These are phyloP conservation scores for Dasypus novemcinctus DNA, from an alignment of 2,113 vertebrate species.

Conservation along the genomic window DNA sequence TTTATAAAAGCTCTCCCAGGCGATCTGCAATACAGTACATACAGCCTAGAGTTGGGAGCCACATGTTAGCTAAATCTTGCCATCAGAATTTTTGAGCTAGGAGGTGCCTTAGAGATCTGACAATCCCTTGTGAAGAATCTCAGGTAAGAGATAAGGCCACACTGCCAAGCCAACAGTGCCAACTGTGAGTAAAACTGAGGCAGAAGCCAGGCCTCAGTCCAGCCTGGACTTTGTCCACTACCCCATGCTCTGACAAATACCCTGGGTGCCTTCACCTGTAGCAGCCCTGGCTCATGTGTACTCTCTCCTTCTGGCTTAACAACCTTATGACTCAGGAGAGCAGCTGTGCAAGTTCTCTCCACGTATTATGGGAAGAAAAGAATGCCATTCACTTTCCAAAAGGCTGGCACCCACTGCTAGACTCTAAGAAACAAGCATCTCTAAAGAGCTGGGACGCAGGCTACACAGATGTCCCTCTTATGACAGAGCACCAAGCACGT, in stretches of 20 bases:
- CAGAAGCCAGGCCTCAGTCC: neutral
- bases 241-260: neutral
- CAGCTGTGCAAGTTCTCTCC: neutral
- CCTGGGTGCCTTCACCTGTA: neutral
- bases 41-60: neutral
- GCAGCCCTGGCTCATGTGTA: fast-evolving
- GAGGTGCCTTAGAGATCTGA: neutral
- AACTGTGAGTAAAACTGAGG: neutral
- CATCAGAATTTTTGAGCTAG: neutral
- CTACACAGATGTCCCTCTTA: fast-evolving
- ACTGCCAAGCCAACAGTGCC: neutral
- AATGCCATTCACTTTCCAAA: neutral
- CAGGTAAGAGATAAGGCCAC: neutral
- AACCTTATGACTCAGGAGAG: neutral
- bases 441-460: neutral
- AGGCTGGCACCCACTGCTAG: neutral
- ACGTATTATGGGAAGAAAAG: neutral
- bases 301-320: neutral
- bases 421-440: neutral
- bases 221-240: neutral
- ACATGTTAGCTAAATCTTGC: neutral
- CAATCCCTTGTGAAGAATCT: neutral
- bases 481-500: neutral
- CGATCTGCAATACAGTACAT: neutral
- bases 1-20: neutral